phyloP scores from a whole-genome alignment of 2,888 invertebrate species.

The Gastrophysa polygoni region DNA sequence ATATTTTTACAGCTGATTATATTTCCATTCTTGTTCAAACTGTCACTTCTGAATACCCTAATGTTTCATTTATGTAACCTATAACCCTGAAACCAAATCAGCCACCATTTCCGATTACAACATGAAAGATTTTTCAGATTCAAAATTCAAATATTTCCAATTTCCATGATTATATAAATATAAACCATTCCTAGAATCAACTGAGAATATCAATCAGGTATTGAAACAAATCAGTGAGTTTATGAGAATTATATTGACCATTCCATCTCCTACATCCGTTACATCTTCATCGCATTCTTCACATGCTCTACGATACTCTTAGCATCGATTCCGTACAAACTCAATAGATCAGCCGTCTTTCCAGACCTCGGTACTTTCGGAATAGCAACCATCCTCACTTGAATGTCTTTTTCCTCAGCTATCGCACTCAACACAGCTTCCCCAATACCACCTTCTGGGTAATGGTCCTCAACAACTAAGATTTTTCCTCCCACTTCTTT shows the following conservation, averaged over 20 bases:
- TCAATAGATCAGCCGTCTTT: conserved; percentile 79
- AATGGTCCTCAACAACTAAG: conserved; percentile 95
- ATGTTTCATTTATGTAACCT: no score
- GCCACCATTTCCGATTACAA: no score
- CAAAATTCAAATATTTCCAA: no score
- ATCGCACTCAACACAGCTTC: conserved; percentile 87
- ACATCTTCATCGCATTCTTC: conserved; percentile 46
- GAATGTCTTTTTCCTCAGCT: conserved; percentile 69
- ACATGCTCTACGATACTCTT: conserved; percentile 72
- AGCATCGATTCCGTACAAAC: conserved; percentile 79
- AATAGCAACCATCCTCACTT: conserved; percentile 79
- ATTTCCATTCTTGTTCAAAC: no score
- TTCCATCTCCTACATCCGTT: conserved; percentile 1
- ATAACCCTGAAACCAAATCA: no score
- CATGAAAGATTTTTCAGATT: no score
- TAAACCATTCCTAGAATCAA: no score
- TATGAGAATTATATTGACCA: not conserved
- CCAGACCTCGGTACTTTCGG: conserved; percentile 87
- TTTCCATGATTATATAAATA: no score
- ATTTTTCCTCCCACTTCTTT: conserved; percentile 76
- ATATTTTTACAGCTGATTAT: no score
- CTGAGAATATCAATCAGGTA: no score
- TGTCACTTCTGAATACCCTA: no score
- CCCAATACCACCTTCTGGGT: conserved; percentile 91
- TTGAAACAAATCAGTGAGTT: not conserved